Evolutionary conservation across 1,140 invertebrate genomes (phyloP).

Genomic region (Diachasma alloeum): DNA sequence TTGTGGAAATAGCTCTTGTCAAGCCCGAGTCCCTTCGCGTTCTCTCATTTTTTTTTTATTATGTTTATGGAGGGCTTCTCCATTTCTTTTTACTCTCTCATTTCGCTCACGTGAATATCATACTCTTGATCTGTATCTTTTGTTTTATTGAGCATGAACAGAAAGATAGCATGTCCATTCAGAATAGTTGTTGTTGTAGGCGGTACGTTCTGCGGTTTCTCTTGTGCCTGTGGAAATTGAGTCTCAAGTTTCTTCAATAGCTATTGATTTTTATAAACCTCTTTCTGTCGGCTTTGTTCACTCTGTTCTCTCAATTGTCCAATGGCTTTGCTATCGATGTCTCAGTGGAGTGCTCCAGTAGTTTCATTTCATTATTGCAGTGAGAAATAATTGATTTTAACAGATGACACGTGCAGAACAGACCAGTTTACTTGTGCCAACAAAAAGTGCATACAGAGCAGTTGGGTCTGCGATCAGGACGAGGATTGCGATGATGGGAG

Average conservation of each 20-base stretch:
- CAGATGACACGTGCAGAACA: conserved; percentile 85
- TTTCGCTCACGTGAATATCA: not conserved
- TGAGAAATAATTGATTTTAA: not conserved
- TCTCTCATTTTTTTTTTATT: not conserved
- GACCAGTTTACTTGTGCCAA: conserved; percentile 91
- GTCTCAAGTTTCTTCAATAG: not conserved
- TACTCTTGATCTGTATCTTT: not conserved
- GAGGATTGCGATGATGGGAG: conserved; percentile 86
- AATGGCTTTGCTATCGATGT: not conserved
- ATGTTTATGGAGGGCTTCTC: not conserved
- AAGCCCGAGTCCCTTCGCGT: not conserved
- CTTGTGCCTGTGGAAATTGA: too few species aligned
- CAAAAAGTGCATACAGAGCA: conserved; percentile 85
- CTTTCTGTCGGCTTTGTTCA: not conserved
- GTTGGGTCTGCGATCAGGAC: conserved; percentile 89
- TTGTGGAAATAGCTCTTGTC: not conserved
- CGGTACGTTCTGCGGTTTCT: too few species aligned
- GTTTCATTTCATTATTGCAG: not conserved
- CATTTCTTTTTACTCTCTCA: not conserved
- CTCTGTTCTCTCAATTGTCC: not conserved
- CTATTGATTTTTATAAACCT: not conserved
- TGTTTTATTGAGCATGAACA: not conserved
- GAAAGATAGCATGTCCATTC: not conserved
- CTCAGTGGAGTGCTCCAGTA: not conserved
- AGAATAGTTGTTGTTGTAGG: not conserved